Evolutionary conservation across 2,113 vertebrate species (phyloP), one percentile per base, ranked within the genome.

Genomic region (Phylloscopus trochilus): DNA sequence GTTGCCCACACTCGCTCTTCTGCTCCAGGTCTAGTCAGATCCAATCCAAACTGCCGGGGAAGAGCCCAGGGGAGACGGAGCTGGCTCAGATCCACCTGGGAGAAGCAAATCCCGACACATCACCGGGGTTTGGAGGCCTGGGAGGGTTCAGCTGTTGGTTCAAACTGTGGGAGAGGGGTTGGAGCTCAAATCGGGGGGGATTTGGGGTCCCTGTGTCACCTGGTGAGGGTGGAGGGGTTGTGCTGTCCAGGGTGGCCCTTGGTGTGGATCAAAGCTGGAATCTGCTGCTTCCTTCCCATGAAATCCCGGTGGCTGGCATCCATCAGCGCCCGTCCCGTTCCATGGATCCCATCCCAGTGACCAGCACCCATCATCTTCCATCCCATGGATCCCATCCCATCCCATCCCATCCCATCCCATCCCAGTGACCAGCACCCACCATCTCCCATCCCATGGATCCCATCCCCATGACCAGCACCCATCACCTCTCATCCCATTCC

Each of bases 81-180:
- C 23, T 39, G 78, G 51, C 35, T 35, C 0, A 0, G 44, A 26
- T 9, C 86, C 6, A 0, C 7, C 33, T 7, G 49, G 64, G 59
- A 83, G 51, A 37, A 70, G 49, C 19, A 23, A 90, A 60, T 59
- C 44, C 51, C 4, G 1, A 15, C 13, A 4, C 46, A 23, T 9
- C 70, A 18, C 1, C 0, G 1, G 10, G 16, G 11, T 8, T 26
- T 72, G 43, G 31, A 41, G 30, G 35, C 39, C 47, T 1, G 1
- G 28, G 21, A 28, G 37, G 53, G 7, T 27, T 5, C 13, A 26
- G 51, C 66, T 30, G 46, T 31, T 60, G 21, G n/a, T 31, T 90
- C 26, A 19, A 11, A 27, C 15, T 2, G 1, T 1, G 15, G n/a
- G 30, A 59, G 35, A 18, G 19, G 6, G 13, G 18, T 4, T n/a